Evolutionary conservation across 2,888 invertebrate genomes (phyloP).

Genomic region (Pheosia tremula): DNA sequence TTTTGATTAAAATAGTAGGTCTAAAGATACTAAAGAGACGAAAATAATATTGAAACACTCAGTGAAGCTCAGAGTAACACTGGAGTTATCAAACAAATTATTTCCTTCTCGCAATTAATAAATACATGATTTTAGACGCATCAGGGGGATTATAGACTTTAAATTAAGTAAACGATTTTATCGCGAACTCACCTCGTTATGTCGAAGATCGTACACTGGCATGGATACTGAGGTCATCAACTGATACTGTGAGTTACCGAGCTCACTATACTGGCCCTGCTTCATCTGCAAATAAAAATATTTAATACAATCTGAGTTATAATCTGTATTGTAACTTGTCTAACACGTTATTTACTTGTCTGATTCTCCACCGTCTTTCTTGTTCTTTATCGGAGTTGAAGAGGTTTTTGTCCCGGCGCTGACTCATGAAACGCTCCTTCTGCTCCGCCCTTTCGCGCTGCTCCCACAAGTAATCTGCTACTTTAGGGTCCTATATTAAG

Average conservation of each 20-base stretch:
- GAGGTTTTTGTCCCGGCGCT: conserved; percentile 84
- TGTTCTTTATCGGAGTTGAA: conserved; percentile 87
- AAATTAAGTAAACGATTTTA: conserved; percentile 24
- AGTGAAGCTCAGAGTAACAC: background rate
- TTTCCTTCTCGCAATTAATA: conserved; percentile 33
- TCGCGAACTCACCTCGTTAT: conserved; percentile 89
- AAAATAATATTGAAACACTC: background rate
- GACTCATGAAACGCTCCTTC: conserved; percentile 89
- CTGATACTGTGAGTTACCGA: conserved; percentile 87
- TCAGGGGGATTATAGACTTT: conserved; percentile 31
- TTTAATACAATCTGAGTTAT: conserved; percentile 2
- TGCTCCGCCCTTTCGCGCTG: conserved; percentile 92
- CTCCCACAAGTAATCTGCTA: conserved; percentile 96
- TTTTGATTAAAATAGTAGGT: conserved; percentile 30
- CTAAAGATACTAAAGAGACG: conserved; percentile 21
- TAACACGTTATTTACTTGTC: conserved; percentile 55
- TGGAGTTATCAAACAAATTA: conserved; percentile 14
- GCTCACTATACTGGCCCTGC: conserved; percentile 86
- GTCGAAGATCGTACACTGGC: conserved; percentile 95
- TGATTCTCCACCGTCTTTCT: conserved; percentile 84
- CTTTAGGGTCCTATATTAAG: conserved; percentile 89
- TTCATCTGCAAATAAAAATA: conserved; percentile 71
- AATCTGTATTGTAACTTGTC: background rate
- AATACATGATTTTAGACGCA: conserved; percentile 24
- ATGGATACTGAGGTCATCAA: conserved; percentile 97